Conservation (phyloP, 1,140 invertebrate genomes). For the Drosophila malerkotliana region DNA sequence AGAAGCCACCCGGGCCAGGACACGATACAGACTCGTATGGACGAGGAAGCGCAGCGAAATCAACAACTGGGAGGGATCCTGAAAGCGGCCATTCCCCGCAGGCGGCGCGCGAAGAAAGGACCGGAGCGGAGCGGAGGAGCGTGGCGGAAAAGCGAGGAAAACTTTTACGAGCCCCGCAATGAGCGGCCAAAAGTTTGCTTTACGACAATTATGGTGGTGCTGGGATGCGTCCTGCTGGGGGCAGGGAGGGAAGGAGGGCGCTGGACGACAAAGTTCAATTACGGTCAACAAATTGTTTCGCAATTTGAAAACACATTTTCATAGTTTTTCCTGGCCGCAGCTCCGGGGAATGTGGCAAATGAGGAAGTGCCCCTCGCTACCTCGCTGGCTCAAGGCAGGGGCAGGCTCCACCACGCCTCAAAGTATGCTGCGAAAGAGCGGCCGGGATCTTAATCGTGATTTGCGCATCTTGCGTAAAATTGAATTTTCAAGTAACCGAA, state of each 20-base stretch:
- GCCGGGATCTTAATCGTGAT: constrained; percentile 77
- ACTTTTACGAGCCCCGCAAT: constrained; percentile 57
- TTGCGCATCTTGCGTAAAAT: constrained; percentile 82
- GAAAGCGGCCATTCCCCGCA: constrained; percentile 57
- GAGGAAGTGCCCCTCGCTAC: constrained; percentile 6
- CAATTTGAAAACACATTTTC: constrained; percentile 79
- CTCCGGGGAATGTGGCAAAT: constrained; percentile 25
- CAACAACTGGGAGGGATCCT: constrained; percentile 17
- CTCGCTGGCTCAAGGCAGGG: background rate
- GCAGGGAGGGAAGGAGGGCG: background rate
- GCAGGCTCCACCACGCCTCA: background rate
- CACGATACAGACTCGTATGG: background rate
- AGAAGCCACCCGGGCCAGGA: constrained; percentile 14
- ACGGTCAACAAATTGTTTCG: constrained; percentile 81
- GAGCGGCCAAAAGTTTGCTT: constrained; percentile 59
- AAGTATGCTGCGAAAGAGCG: constrained; percentile 58
- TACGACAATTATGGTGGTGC: constrained; percentile 43
- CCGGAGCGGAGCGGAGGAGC: constrained; percentile 2
- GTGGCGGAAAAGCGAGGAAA: constrained; percentile 14
- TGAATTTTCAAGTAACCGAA: constrained; percentile 79
- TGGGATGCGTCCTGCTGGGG: background rate
- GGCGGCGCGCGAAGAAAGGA: constrained; percentile 48
- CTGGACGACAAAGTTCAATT: constrained; percentile 74
- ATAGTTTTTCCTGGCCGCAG: constrained; percentile 60
- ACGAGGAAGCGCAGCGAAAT: constrained; percentile 19